These are phyloP conservation scores for Plebejus anna DNA, from an alignment of 2,888 invertebrate species.

Conservation along the genomic window DNA sequence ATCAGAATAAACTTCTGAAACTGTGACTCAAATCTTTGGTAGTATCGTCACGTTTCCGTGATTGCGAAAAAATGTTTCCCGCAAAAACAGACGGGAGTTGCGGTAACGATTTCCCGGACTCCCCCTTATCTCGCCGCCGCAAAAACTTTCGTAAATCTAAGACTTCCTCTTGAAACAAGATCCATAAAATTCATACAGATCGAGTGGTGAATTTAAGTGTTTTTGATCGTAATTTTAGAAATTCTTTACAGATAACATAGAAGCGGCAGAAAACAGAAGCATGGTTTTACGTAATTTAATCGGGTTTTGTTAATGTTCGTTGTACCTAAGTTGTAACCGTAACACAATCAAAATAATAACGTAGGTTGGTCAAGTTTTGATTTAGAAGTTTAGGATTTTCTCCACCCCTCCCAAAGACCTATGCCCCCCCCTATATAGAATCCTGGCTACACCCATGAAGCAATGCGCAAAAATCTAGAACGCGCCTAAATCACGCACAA, in stretches of 20 bases:
- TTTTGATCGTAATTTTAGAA: no score
- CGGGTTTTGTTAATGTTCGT: no score
- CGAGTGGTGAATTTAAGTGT: no score
- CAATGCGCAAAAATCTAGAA: neutral
- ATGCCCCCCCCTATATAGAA: no score
- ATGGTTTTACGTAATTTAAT: no score
- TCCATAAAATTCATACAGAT: neutral
- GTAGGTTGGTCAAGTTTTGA: no score
- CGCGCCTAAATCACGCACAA: neutral
- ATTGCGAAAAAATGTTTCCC: neutral
- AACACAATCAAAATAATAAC: no score
- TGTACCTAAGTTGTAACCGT: no score
- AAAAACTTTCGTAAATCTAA: conserved; percentile 3
- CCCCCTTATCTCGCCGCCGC: neutral
- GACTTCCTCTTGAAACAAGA: conserved; percentile 10
- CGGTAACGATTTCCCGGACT: neutral
- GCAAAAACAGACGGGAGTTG: conserved; percentile 4
- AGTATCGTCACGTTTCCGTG: conserved; percentile 2
- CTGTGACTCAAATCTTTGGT: neutral
- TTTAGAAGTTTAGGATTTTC: no score
- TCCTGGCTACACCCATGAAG: no score
- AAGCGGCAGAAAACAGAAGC: neutral
- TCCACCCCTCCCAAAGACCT: no score
- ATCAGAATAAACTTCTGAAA: neutral
- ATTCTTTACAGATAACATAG: neutral